phyloP scores from a whole-genome alignment of 2,113 vertebrate genomes.

The Proteles cristata region DNA sequence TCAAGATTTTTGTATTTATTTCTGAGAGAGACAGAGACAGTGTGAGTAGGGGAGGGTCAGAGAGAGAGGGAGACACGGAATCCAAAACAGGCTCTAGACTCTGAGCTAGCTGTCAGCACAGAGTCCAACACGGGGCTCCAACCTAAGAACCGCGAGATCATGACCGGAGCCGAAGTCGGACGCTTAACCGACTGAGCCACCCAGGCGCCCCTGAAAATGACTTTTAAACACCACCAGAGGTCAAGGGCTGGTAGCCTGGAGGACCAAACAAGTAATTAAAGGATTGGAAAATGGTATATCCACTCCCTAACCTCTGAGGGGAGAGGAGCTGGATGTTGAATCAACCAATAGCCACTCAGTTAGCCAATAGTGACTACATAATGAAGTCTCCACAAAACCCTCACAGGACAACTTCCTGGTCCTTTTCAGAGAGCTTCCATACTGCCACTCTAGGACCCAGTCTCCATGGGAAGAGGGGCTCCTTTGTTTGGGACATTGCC shows the following conservation, averaged over 20 bases:
- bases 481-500: neutral
- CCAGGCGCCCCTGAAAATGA: neutral
- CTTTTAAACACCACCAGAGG: neutral
- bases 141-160: too few relatives aligned
- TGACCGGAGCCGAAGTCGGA: too few relatives aligned
- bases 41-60: too few relatives aligned
- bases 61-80: too few relatives aligned
- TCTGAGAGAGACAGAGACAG: too few relatives aligned
- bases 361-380: neutral
- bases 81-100: too few relatives aligned
- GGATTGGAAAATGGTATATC: neutral
- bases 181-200: too few relatives aligned
- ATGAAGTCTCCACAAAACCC: neutral
- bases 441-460: neutral
- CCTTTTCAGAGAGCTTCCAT: neutral
- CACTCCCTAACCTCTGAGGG: neutral
- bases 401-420: neutral
- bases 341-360: neutral
- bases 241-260: neutral
- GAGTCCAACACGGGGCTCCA: too few relatives aligned
- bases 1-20: too few relatives aligned
- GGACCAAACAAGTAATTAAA: neutral
- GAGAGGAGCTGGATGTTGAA: neutral
- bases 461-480: neutral
- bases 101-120: too few relatives aligned